Conservation (phyloP, 2,113 vertebrate genomes). For the Thinocorus orbignyianus region DNA sequence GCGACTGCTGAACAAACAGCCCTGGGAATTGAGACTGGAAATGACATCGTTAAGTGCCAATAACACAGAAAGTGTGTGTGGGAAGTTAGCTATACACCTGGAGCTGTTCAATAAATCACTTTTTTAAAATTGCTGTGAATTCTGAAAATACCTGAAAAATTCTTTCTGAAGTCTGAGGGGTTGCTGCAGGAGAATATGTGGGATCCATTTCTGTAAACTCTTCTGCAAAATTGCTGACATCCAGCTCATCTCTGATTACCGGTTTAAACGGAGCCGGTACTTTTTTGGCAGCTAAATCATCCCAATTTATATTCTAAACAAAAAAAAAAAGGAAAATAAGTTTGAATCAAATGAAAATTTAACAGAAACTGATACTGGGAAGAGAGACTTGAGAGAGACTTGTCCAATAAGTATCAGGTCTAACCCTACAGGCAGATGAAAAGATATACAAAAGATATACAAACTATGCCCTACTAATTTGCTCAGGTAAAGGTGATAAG, state of each 20-base stretch:
- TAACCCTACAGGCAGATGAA: background rate
- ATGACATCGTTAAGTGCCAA: background rate
- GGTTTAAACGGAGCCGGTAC: constrained; percentile 93
- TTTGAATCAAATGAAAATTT: background rate
- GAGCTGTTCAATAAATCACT: background rate
- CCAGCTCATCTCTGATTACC: constrained; percentile 92
- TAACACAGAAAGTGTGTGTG: background rate
- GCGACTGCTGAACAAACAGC: background rate
- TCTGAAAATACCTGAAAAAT: constrained; percentile 89
- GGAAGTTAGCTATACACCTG: background rate
- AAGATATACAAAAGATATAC: too few species aligned
- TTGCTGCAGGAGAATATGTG: constrained; percentile 93
- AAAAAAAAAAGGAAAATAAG: constrained; percentile 30
- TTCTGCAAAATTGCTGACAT: constrained; percentile 97
- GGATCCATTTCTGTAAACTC: constrained; percentile 99
- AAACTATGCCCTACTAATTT: background rate
- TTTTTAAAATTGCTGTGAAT: background rate
- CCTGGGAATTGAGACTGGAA: background rate
- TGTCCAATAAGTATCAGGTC: background rate
- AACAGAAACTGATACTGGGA: background rate
- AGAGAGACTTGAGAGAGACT: background rate
- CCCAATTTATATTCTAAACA: constrained; percentile 92
- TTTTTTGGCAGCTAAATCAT: constrained; percentile 93
- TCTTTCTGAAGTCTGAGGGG: constrained; percentile 92
- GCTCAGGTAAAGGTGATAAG: background rate